phyloP scores from a whole-genome alignment of 1,140 invertebrate species.

The Tetragnatha versicolor region DNA sequence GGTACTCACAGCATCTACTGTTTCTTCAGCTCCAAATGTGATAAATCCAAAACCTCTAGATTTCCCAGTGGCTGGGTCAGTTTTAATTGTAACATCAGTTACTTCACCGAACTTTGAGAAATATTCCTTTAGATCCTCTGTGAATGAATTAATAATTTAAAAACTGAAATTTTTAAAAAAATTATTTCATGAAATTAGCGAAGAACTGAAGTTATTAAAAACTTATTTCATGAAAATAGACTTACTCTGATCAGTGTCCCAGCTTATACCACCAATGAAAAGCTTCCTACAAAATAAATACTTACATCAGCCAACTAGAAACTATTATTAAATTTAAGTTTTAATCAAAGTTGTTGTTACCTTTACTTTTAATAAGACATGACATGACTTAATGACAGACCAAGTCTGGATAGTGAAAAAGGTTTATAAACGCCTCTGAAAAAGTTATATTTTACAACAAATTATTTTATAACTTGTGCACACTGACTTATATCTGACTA shows the following conservation, averaged over 20 bases:
- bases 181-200: constrained; percentile 19
- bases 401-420: constrained; percentile 42
- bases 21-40: constrained; percentile 86
- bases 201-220: constrained; percentile 57
- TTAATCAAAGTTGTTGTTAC: not conserved
- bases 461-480: constrained; percentile 11
- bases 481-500: constrained; percentile 7
- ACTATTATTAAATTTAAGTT: too few relatives aligned
- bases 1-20: constrained; percentile 82
- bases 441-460: constrained; percentile 32
- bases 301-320: constrained; percentile 47
- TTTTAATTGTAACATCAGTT: constrained; percentile 92
- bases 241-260: constrained; percentile 98
- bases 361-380: constrained; percentile 47
- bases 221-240: not conserved
- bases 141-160: constrained; percentile 59
- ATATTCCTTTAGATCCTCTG: constrained; percentile 91
- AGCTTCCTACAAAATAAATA: constrained; percentile 81
- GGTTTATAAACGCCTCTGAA: constrained; percentile 42
- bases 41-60: constrained; percentile 95
- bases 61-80: constrained; percentile 86
- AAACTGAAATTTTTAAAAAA: not conserved
- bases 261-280: constrained; percentile 95
- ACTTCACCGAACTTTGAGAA: constrained; percentile 89
- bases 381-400: constrained; percentile 20